These are phyloP conservation scores for Hypomecis atomaria DNA, from an alignment of 2,888 invertebrate species.

Conservation along the genomic window DNA sequence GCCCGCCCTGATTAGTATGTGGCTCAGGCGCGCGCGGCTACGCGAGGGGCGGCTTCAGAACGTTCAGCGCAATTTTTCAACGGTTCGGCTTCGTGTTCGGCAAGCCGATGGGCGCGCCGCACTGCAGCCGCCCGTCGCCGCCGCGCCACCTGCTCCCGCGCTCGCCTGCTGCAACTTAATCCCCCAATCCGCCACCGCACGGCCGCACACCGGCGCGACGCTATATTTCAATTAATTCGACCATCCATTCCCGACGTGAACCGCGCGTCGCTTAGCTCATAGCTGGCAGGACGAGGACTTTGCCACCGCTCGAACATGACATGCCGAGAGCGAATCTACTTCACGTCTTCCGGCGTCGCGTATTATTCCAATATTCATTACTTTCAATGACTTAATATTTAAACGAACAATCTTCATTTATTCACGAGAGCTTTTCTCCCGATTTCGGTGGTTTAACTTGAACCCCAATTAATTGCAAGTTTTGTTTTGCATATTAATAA, in stretches of 20 bases:
- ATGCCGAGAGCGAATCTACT: conserved; percentile 52
- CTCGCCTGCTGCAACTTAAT: conserved; percentile 78
- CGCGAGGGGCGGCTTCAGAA: conserved; percentile 72
- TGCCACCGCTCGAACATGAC: conserved; percentile 39
- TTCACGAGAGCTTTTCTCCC: conserved; percentile 55
- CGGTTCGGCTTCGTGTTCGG: conserved; percentile 76
- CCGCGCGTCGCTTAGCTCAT: conserved; percentile 70
- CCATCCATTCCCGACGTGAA: conserved; percentile 73
- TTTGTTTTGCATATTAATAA: conserved; percentile 73
- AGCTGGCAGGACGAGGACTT: conserved; percentile 49
- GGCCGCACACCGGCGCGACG: conserved; percentile 74
- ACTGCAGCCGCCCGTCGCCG: conserved; percentile 55
- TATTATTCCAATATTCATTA: conserved; percentile 15
- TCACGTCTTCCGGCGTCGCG: conserved; percentile 40
- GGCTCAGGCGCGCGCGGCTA: conserved; percentile 64
- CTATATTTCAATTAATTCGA: conserved; percentile 83
- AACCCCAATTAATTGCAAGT: conserved; percentile 68
- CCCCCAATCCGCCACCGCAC: conserved; percentile 76
- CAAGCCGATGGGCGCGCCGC: conserved; percentile 67
- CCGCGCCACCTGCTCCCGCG: conserved; percentile 66
- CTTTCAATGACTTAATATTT: conserved; percentile 51
- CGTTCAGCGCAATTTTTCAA: conserved; percentile 81
- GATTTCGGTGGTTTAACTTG: conserved; percentile 61
- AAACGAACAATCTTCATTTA: conserved; percentile 58
- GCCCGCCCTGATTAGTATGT: conserved; percentile 75